Conservation (phyloP, 2,113 vertebrate genomes). For the Coryphaenoides rupestris region DNA sequence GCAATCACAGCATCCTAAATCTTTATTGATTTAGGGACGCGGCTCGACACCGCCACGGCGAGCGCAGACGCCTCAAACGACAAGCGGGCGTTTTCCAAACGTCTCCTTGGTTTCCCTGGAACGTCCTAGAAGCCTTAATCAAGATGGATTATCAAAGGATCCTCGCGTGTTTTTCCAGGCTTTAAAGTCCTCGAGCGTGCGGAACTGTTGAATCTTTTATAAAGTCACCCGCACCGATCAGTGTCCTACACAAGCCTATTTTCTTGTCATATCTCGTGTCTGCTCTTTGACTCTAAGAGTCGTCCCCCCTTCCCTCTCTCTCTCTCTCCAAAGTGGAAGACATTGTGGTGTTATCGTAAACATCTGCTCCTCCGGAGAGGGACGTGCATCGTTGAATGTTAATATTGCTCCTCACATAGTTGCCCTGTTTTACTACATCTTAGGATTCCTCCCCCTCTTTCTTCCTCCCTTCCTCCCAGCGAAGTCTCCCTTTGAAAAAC, state of each 20-base stretch:
- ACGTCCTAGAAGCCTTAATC: conserved; percentile 13
- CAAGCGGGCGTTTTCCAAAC: conserved; percentile 14
- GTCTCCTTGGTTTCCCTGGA: not conserved
- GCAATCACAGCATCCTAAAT: conserved; percentile 2
- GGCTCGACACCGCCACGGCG: not conserved
- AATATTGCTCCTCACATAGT: too few relatives aligned
- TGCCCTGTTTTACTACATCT: too few relatives aligned
- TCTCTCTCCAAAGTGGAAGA: conserved; percentile 36
- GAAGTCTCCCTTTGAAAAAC: conserved; percentile 31
- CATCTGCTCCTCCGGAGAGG: conserved; percentile 49
- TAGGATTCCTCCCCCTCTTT: conserved; percentile 39
- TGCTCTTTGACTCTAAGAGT: conserved; percentile 7
- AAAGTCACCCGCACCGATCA: conserved; percentile 25
- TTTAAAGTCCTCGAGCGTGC: conserved; percentile 25
- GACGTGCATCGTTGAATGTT: conserved; percentile 46
- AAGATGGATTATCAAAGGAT: conserved; percentile 32
- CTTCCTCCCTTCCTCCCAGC: conserved; percentile 32
- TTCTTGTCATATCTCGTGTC: conserved; percentile 20
- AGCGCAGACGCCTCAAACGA: not conserved
- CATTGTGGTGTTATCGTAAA: conserved; percentile 47
- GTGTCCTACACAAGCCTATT: conserved; percentile 8
- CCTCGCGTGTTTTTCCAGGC: conserved; percentile 15
- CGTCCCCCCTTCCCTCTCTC: too few relatives aligned
- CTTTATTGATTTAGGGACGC: conserved; percentile 48
- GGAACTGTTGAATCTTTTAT: conserved; percentile 21